A percentile compares a stretch with the other conserved stretches of the same genome.
These are phyloP conservation scores for Grammomys surdaster DNA, from an alignment of 2,113 vertebrate genomes.

Conservation along the genomic window DNA sequence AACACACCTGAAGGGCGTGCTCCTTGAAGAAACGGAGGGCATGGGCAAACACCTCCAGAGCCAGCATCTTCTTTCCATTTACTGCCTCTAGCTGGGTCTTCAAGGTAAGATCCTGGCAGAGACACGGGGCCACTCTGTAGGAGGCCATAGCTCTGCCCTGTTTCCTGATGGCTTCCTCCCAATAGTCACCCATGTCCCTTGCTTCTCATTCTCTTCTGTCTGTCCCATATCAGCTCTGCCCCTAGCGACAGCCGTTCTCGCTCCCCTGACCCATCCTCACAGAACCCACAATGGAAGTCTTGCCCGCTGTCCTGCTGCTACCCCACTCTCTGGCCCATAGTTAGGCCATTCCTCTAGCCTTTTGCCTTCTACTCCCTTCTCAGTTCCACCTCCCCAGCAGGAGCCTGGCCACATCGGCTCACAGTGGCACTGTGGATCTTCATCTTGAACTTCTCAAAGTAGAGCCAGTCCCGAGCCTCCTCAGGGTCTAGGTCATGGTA, in stretches of 20 bases:
- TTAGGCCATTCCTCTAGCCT: neutral
- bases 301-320: no score
- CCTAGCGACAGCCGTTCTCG: no score
- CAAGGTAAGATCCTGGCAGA: conserved; percentile 81
- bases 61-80: conserved; percentile 92
- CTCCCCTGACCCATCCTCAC: neutral
- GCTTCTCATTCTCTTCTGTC: neutral
- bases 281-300: neutral
- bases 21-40: conserved; percentile 95
- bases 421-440: conserved; percentile 97
- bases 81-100: conserved; percentile 94
- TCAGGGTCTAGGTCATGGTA: conserved; percentile 97
- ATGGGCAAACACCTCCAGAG: conserved; percentile 95
- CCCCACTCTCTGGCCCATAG: neutral
- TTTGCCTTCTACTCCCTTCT: neutral
- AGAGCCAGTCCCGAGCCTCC: conserved; percentile 96
- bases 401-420: conserved; percentile 52
- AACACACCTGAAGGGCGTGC: conserved; percentile 93
- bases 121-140: neutral
- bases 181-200: neutral
- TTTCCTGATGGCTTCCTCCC: neutral
- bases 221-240: no score
- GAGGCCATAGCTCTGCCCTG: neutral
- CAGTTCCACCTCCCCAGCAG: neutral
- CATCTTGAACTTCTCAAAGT: conserved; percentile 99